Evolutionary conservation across 1,140 invertebrate species (phyloP).

Genomic region (Cherax quadricarinatus): DNA sequence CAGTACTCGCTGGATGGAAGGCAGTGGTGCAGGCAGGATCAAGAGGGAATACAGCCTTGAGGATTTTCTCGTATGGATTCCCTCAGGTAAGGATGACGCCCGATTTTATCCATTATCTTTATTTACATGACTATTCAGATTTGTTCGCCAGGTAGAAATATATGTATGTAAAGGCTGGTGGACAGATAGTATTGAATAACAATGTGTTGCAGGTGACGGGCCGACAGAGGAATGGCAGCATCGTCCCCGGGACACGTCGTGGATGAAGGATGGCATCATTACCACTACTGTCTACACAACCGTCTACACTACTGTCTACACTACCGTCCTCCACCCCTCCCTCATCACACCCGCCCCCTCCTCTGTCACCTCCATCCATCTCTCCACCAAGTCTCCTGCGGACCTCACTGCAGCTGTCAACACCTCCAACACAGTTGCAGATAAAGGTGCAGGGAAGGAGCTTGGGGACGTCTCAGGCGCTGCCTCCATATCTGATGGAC

Average conservation of each 20-base stretch:
- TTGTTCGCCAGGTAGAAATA: no score
- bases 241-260: conserved; percentile 57
- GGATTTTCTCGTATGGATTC: conserved; percentile 55
- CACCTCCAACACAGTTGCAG: not conserved
- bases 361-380: conserved; percentile 10
- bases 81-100: conserved; percentile 10
- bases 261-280: conserved; percentile 29
- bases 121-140: no score
- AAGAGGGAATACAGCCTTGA: conserved; percentile 59
- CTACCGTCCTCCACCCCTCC: conserved; percentile 35
- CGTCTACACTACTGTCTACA: conserved; percentile 46
- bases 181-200: no score
- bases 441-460: conserved; percentile 34
- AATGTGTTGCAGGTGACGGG: conserved; percentile 36
- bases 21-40: conserved; percentile 14
- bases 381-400: not conserved
- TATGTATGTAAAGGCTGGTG: not conserved
- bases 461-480: not conserved
- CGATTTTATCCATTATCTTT: no score
- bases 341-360: conserved; percentile 44
- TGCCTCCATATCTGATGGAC: not conserved
- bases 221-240: conserved; percentile 58
- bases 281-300: conserved; percentile 53
- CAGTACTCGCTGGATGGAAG: not conserved
- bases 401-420: no score